These are phyloP conservation scores for Perithous albicinctus DNA, from an alignment of 2,888 invertebrate genomes.

Conservation along the genomic window DNA sequence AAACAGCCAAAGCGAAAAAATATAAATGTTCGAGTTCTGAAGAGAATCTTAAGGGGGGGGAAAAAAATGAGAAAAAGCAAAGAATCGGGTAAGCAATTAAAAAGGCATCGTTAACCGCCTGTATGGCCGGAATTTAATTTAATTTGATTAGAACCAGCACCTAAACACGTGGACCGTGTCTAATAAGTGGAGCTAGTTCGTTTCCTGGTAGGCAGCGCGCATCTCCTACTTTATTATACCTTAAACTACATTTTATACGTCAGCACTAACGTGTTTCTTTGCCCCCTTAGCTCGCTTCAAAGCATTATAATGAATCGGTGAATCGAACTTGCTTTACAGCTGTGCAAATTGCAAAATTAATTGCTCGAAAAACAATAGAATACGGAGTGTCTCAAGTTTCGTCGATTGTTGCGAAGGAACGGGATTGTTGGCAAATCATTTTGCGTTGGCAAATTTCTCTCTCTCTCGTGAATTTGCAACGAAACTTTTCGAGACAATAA, in stretches of 20 bases:
- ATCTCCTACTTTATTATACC: constrained; percentile 36
- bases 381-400: neutral
- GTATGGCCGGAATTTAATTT: constrained; percentile 32
- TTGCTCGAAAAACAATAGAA: neutral
- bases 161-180: constrained; percentile 65
- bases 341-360: neutral
- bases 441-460: neutral
- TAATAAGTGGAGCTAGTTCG: constrained; percentile 51
- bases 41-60: too few relatives aligned
- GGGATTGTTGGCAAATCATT: neutral
- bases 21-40: too few relatives aligned
- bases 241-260: constrained; percentile 15
- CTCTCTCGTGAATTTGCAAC: neutral
- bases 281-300: neutral
- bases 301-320: neutral
- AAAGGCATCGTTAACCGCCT: constrained; percentile 43
- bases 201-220: constrained; percentile 24
- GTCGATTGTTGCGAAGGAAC: neutral
- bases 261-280: neutral
- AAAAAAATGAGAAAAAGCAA: neutral
- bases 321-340: neutral
- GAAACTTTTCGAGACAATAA: neutral
- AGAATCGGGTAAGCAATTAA: constrained; percentile 44
- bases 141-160: constrained; percentile 53
- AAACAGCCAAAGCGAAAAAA: too few relatives aligned